Evolutionary conservation across 2,888 invertebrate genomes (phyloP).

Genomic region (Pocota personata): DNA sequence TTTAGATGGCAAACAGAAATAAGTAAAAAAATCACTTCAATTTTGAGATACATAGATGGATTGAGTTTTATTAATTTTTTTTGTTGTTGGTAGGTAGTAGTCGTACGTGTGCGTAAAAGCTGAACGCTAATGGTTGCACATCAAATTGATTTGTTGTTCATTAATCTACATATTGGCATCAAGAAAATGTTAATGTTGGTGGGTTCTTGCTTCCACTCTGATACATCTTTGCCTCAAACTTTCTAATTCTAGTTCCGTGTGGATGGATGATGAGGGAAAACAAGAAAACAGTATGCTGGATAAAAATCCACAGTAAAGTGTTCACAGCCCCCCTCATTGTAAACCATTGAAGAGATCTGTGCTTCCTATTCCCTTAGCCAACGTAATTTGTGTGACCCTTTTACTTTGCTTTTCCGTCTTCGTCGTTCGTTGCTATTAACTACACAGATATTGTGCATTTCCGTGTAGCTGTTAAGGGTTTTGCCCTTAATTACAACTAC

Average conservation of each 20-base stretch:
- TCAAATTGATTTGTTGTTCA: slow-evolving; percentile 40
- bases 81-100: too few species aligned
- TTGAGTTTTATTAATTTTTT: neutral
- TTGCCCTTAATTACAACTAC: slow-evolving; percentile 66
- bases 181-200: neutral
- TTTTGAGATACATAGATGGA: slow-evolving; percentile 3
- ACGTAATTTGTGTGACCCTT: slow-evolving; percentile 64
- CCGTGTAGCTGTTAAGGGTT: slow-evolving; percentile 66
- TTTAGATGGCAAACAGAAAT: slow-evolving; percentile 30
- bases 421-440: slow-evolving; percentile 1
- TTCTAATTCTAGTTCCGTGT: slow-evolving; percentile 29
- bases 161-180: slow-evolving; percentile 11
- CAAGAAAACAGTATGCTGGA: slow-evolving; percentile 6
- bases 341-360: slow-evolving; percentile 4
- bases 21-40: neutral
- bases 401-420: slow-evolving; percentile 36
- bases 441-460: slow-evolving; percentile 59
- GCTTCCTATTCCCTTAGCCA: slow-evolving; percentile 31
- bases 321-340: neutral
- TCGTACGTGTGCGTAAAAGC: neutral
- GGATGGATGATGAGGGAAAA: neutral
- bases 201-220: neutral
- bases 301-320: neutral
- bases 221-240: slow-evolving; percentile 17
- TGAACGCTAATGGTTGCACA: slow-evolving; percentile 37